Base-by-base conservation (phyloP, 37 sponge, comb jelly and placozoan species). In the Cladorhizidae sp. region DNA sequence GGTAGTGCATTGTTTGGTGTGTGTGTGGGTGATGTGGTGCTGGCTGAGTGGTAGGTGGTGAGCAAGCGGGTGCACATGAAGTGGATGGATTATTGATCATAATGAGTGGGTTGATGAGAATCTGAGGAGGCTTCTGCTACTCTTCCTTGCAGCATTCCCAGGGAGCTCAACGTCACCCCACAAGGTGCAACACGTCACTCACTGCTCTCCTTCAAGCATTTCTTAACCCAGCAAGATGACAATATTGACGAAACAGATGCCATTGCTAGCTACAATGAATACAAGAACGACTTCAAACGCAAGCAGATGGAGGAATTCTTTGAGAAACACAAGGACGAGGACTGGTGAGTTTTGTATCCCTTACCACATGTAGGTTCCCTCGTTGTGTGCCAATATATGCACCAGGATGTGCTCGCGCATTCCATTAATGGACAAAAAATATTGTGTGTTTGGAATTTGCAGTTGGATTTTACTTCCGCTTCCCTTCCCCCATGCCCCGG, bases 301-400 rank as follows among this genome's bases (percentile, higher is more conserved):
- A 95, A 84, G 62, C 87, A 84, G 64, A 80, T 93, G 18, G 76
- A 76, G 25, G 86, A 94, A 61, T 98, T 94, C 76, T 98, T 95
- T 83, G 91, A 96, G 52, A 79, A 89, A 28, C 99, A 98, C 86
- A 96, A 98, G 59, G 93, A 93, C 18, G 96, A 98, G 65, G 96
- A 98, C 51, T 98, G 99, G 99, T 98, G 55, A 73, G 86, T 57
- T 23, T 8, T 23, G n/a, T 22, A 54, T 54, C 17, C 17, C 17
- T 54, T 54, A 17, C 17, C 55, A 54, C 55, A 17, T 54, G 17
- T 17, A 54, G 17, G 17, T 54, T 17, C 12, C 12, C 55, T 20
- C 55, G 17, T 54, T 20, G 55, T 59, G 12, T 23, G 61, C 5
- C 61, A 59, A 28, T 6, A 17, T 59, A 6, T 3, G 5, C 28